A percentile compares a stretch with the other conserved stretches of the same genome.
Evolutionary conservation across 2,113 vertebrate species (phyloP).

Genomic region (Hemicordylus capensis): DNA sequence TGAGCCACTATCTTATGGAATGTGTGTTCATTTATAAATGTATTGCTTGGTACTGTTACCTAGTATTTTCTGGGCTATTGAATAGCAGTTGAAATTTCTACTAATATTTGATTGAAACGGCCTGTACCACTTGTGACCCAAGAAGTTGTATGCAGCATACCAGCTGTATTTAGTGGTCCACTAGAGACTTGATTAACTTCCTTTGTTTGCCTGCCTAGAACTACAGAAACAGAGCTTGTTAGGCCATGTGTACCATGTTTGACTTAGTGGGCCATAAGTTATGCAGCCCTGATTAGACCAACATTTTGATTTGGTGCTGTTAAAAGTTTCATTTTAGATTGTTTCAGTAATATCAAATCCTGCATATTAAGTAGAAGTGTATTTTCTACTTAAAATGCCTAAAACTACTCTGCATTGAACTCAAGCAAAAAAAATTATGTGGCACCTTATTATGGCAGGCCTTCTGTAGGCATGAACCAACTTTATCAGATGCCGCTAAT

Average conservation of each 20-base stretch:
- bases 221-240: neutral
- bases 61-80: neutral
- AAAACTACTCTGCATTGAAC: conserved; percentile 7
- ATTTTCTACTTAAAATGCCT: neutral
- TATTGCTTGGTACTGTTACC: neutral
- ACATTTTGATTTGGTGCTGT: neutral
- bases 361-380: neutral
- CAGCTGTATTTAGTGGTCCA: neutral
- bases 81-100: neutral
- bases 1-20: neutral
- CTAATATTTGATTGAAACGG: neutral
- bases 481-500: neutral
- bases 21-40: neutral
- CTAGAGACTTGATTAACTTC: neutral
- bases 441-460: too few relatives aligned
- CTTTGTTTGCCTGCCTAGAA: neutral
- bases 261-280: neutral
- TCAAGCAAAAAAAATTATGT: neutral
- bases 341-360: neutral
- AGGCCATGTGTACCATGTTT: neutral
- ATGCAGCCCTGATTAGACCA: neutral
- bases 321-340: neutral
- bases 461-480: neutral
- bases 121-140: neutral
- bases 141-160: neutral